Evolutionary conservation across 2,888 invertebrate genomes (phyloP).

Genomic region (Drosophila eohydei): DNA sequence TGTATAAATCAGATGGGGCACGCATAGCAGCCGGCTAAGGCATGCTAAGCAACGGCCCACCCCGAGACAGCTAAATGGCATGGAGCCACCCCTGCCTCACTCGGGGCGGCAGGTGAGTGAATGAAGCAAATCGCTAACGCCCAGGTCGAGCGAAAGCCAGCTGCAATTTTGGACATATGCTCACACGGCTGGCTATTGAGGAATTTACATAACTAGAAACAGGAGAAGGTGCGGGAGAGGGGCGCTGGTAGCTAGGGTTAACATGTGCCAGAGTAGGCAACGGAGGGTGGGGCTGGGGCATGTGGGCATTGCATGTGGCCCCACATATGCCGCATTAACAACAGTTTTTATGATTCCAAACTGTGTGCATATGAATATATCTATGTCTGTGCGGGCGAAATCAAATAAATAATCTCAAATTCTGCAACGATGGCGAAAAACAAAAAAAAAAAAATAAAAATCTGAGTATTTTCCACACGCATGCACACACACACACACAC

Average conservation of each 20-base stretch:
- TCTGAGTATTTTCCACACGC: slow-evolving; percentile 21
- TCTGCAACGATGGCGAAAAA: slow-evolving; percentile 15
- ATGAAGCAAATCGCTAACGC: slow-evolving; percentile 25
- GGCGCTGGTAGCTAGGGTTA: not conserved
- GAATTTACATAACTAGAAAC: slow-evolving; percentile 46
- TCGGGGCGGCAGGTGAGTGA: slow-evolving; percentile 2
- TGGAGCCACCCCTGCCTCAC: not conserved
- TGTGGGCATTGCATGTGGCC: not conserved
- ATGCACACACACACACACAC: not conserved
- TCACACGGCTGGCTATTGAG: slow-evolving; percentile 12
- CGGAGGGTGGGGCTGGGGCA: not conserved
- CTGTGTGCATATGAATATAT: not conserved
- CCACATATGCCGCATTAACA: slow-evolving; percentile 8
- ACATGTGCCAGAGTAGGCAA: not conserved
- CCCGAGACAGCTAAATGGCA: not conserved
- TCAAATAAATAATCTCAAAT: slow-evolving; percentile 24
- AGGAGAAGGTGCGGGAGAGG: too few species aligned
- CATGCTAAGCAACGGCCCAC: slow-evolving; percentile 4
- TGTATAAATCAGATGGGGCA: slow-evolving; percentile 71
- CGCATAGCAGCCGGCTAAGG: slow-evolving; percentile 54
- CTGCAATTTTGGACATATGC: slow-evolving; percentile 31
- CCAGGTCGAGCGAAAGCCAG: slow-evolving; percentile 20
- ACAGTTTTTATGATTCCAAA: not conserved
- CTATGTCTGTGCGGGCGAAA: slow-evolving; percentile 5
- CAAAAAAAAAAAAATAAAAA: slow-evolving; percentile 12